A percentile compares a stretch with the other conserved stretches of the same genome.
Evolutionary conservation across 2,113 vertebrate species (phyloP).

Genomic region (Sardina pilchardus): DNA sequence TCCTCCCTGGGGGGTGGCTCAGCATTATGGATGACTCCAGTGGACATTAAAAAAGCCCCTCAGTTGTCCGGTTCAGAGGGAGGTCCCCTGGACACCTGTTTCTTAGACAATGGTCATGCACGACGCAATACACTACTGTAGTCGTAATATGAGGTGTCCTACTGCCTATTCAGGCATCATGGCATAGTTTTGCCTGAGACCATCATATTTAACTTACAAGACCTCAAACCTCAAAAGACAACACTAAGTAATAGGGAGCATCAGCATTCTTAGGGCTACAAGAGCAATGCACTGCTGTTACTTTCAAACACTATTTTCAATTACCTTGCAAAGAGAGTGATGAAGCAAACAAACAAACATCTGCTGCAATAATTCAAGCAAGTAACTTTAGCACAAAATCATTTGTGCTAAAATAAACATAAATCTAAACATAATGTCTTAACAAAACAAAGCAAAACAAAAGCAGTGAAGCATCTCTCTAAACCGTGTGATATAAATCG

Average conservation of each 20-base stretch:
- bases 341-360: neutral
- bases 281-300: neutral
- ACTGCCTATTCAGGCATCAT: neutral
- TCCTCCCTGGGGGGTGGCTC: conserved; percentile 23
- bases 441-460: neutral
- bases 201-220: neutral
- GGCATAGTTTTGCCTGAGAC: neutral
- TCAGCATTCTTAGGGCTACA: neutral
- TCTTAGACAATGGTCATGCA: neutral
- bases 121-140: neutral
- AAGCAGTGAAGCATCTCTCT: neutral
- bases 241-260: neutral
- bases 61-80: conserved; percentile 45
- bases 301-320: neutral
- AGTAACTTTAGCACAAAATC: neutral
- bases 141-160: neutral
- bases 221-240: neutral
- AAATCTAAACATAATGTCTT: neutral
- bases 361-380: neutral
- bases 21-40: conserved; percentile 21
- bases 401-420: neutral
- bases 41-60: conserved; percentile 22
- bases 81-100: conserved; percentile 27
- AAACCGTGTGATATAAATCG: neutral
- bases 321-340: neutral